Evolutionary conservation across 2,888 invertebrate genomes (phyloP).

Genomic region (Xestoiulus laeticollis): DNA sequence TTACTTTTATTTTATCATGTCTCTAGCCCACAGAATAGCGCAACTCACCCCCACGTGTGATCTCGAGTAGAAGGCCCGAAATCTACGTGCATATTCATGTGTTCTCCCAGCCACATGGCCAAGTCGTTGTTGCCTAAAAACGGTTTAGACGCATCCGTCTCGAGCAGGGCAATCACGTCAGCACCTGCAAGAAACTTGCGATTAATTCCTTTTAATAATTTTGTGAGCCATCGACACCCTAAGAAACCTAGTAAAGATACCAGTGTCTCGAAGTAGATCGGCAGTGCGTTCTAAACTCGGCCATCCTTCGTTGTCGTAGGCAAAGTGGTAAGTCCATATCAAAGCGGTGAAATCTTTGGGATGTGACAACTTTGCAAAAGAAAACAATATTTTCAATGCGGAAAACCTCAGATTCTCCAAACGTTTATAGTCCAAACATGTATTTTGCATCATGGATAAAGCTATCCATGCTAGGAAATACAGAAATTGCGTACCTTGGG

Average conservation of each 20-base stretch:
- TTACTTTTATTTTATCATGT: not conserved
- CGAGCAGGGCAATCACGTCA: conserved; percentile 64
- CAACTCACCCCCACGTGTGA: conserved; percentile 65
- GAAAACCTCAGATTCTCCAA: too few species aligned
- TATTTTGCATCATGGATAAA: too few species aligned
- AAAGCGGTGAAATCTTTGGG: conserved; percentile 61
- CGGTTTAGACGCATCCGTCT: conserved; percentile 65
- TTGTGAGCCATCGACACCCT: not conserved
- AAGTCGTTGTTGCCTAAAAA: conserved; percentile 65
- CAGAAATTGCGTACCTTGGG: conserved; percentile 42
- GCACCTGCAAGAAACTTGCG: conserved; percentile 59
- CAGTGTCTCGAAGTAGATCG: conserved; percentile 61
- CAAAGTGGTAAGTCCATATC: conserved; percentile 66
- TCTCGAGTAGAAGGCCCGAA: conserved; percentile 64
- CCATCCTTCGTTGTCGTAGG: conserved; percentile 65
- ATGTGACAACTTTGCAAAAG: not conserved
- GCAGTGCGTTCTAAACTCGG: conserved; percentile 64
- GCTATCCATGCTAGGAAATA: not conserved
- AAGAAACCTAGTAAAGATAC: conserved; percentile 57
- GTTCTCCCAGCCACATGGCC: conserved; percentile 64
- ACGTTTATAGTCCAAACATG: too few species aligned
- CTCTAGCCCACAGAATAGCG: not conserved
- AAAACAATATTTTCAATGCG: not conserved
- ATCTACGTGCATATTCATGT: conserved; percentile 64
- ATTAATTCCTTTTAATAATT: not conserved